Percentiles rank a stretch among this genome's conserved stretches.
Evolutionary conservation across 2,113 vertebrate genomes (phyloP).

Genomic region (Notothenia coriiceps): DNA sequence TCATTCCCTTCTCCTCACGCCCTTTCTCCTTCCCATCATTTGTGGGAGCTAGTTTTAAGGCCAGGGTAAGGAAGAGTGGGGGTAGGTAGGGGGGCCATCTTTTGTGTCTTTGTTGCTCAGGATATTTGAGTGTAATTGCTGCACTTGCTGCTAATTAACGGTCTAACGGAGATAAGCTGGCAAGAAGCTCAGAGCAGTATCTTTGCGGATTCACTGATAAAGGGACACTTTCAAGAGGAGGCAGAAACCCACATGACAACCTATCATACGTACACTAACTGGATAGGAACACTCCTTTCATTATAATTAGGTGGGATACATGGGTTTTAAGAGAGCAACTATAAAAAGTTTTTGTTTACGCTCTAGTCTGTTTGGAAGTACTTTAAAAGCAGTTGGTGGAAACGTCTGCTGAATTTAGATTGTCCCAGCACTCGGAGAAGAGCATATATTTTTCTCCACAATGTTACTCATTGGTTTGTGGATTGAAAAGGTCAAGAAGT

Average conservation of each 20-base stretch:
- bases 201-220: slow-evolving; percentile 75
- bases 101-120: slow-evolving; percentile 77
- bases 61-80: slow-evolving; percentile 24
- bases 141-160: slow-evolving; percentile 79
- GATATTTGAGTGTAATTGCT: slow-evolving; percentile 80
- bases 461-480: not conserved
- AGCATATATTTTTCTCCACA: not conserved
- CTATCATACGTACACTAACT: slow-evolving; percentile 61
- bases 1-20: slow-evolving; percentile 42
- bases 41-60: slow-evolving; percentile 69
- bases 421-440: not conserved
- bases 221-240: slow-evolving; percentile 76
- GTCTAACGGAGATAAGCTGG: slow-evolving; percentile 73
- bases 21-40: slow-evolving; percentile 62
- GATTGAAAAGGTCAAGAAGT: slow-evolving; percentile 23
- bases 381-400: slow-evolving; percentile 29
- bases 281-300: slow-evolving; percentile 53
- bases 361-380: slow-evolving; percentile 29
- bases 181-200: slow-evolving; percentile 66
- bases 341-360: slow-evolving; percentile 51
- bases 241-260: slow-evolving; percentile 69
- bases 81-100: slow-evolving; percentile 45
- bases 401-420: slow-evolving; percentile 17
- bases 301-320: slow-evolving; percentile 70
- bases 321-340: slow-evolving; percentile 29